Base-by-base conservation (phyloP, 2,888 invertebrate genomes). In the Thera obeliscata region DNA sequence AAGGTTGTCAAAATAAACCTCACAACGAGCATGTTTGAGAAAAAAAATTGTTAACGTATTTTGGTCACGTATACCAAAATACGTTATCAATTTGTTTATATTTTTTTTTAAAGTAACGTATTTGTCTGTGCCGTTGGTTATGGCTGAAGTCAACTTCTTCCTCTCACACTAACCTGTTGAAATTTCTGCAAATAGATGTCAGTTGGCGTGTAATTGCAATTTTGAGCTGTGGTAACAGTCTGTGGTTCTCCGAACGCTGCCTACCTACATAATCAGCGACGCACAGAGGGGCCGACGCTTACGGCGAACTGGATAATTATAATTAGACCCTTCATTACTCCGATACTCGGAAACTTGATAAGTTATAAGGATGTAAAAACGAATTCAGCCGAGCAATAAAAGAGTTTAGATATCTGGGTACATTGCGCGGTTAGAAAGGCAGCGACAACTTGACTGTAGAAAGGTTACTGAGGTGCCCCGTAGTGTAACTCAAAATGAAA, bases 271-370 rank as follows among this genome's bases (percentile, higher is more conserved):
- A 85, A 87, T 88, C 86, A 86, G 78, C 64, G 33, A 76, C 74
- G 79, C 73, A 81, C 81, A 83, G 81, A 83, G 81, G 75, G 76
- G 75, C 87, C 83, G 82, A 81, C 77, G 66, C 56, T 76, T 89
- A 88, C 89, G 74, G 77, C 86, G 89, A 89, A 89, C 78, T 70
- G 76, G 69, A 74, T 61, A 88, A 90, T 90, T 89, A 88, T 61
- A 88, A 90, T 90, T 89, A 88, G 81, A 78, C 75, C 81, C 80
- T 78, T 80, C 84, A 87, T 87, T 85, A 85, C 80, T 61, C 58
- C 70, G 69, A 59, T 88, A 87, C 89, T 80, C 65, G 76, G 89
- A 89, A 88, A 74, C 76, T 74, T 77, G 77, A 81, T 80, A 57
- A 50, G 69, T 66, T 58, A 50, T 48, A 61, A 61, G 50, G 56